phyloP scores from a whole-genome alignment of 1,140 invertebrate species.

The Drosophila dunni region DNA sequence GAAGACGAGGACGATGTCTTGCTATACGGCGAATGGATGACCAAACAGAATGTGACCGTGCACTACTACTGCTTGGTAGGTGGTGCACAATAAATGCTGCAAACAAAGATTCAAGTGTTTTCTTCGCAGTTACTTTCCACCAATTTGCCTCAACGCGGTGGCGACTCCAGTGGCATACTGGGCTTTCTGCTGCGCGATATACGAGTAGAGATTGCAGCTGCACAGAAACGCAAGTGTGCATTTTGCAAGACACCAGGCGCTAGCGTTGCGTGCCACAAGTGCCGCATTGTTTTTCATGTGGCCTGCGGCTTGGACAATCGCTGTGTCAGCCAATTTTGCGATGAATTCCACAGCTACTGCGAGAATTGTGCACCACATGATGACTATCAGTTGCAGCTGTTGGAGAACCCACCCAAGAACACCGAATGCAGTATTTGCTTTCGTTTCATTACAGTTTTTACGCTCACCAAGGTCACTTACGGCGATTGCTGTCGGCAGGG shows the following conservation, averaged over 20 bases:
- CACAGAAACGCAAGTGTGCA: conserved; percentile 37
- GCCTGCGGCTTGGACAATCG: conserved; percentile 38
- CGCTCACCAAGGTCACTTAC: conserved; percentile 27
- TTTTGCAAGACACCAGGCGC: conserved; percentile 54
- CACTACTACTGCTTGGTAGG: conserved; percentile 78
- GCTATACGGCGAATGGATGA: conserved; percentile 69
- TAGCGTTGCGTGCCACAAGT: conserved; percentile 53
- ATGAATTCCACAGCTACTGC: conserved; percentile 55
- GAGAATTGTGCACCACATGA: conserved; percentile 46
- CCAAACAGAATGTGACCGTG: conserved; percentile 45
- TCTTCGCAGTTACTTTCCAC: conserved; percentile 61
- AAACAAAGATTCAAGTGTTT: no score
- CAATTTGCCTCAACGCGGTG: conserved; percentile 61
- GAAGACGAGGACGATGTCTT: conserved; percentile 22
- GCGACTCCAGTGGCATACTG: conserved; percentile 62
- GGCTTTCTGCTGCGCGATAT: conserved; percentile 72
- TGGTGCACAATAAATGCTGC: neutral
- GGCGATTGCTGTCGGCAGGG: conserved; percentile 69
- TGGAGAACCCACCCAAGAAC: conserved; percentile 21
- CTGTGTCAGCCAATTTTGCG: conserved; percentile 45
- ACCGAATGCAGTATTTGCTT: conserved; percentile 59
- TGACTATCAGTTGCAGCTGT: conserved; percentile 32
- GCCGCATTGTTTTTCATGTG: conserved; percentile 56
- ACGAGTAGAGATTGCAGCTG: conserved; percentile 44
- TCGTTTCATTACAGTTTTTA: conserved; percentile 11